These are phyloP conservation scores for Drosophila maculinotata DNA, from an alignment of 2,888 invertebrate species.

Conservation along the genomic window DNA sequence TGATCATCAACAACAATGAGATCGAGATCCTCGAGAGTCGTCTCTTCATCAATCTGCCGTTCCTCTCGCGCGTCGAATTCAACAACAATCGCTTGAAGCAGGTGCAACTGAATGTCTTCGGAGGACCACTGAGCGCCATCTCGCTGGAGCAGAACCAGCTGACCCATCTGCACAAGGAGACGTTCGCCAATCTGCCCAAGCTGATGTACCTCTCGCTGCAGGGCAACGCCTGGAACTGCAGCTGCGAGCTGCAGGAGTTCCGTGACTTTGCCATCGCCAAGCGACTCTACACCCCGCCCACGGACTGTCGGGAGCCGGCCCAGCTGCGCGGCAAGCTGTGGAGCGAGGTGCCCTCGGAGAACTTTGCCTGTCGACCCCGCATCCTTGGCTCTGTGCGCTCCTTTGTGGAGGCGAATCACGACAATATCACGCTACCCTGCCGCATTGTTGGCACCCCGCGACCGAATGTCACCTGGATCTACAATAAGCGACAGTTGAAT, in stretches of 20 bases:
- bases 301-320: slow-evolving; percentile 90
- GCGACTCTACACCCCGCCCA: slow-evolving; percentile 91
- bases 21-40: slow-evolving; percentile 90
- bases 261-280: slow-evolving; percentile 91
- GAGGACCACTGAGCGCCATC: slow-evolving; percentile 89
- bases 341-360: slow-evolving; percentile 89
- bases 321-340: slow-evolving; percentile 89
- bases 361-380: slow-evolving; percentile 93
- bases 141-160: slow-evolving; percentile 91
- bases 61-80: slow-evolving; percentile 91
- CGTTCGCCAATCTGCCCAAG: slow-evolving; percentile 88
- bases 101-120: slow-evolving; percentile 90
- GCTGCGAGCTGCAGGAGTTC: slow-evolving; percentile 92
- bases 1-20: slow-evolving; percentile 91
- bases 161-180: slow-evolving; percentile 88
- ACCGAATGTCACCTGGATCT: slow-evolving; percentile 90
- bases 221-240: slow-evolving; percentile 95
- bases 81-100: slow-evolving; percentile 90
- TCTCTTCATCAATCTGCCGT: slow-evolving; percentile 90
- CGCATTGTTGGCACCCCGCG: slow-evolving; percentile 88
- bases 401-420: slow-evolving; percentile 88
- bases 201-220: slow-evolving; percentile 91
- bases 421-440: slow-evolving; percentile 90
- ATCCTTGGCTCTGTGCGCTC: slow-evolving; percentile 86
- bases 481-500: slow-evolving; percentile 82